Base-by-base conservation (phyloP, 2,888 invertebrate species). In the Calliopum simillimum region DNA sequence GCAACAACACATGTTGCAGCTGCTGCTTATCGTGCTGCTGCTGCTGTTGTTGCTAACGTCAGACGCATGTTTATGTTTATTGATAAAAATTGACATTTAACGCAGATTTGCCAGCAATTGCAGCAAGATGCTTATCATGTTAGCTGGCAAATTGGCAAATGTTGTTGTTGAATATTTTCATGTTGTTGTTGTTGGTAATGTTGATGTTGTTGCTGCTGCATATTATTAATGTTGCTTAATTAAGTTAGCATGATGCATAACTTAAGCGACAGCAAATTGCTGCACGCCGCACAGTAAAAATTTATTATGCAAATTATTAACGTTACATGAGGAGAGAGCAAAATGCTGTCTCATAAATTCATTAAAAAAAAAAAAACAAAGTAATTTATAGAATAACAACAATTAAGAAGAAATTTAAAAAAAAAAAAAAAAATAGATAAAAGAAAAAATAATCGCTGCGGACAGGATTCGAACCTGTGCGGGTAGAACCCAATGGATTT, bases 391-490 rank as follows among this genome's bases (percentile, higher is more conserved):
- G 2, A 19, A 21, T 4, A 47, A 23, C 21, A 14, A n/a, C 23
- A 11, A n/a, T 12, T n/a, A 33, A 33, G 4, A 25, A 16, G n/a
- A n/a, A 47, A n/a, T n/a, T 0, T n/a, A 44, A 1, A 46, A 62
- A n/a, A 56, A 23, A 23, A 23, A 56, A 6, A 25, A 14, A 11
- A 2, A 44, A 14, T 6, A 61, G 8, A 21, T 14, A 44, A 51
- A 12, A 14, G 14, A 21, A 46, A 61, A 51, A 74, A 75, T n/a
- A 77, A 12, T 69, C 91, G 91, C 91, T 92, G 92, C 91, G 92
- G 91, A 91, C 91, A 92, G 92, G 92, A 92, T 91, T 92, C 91
- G 92, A 92, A 92, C 92, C 91, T 92, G 92, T 91, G 92, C 91
- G 85, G 85, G 86, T 82, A 85, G 82, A 85, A 85, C 85, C 85